Base-by-base conservation (phyloP, 2,113 vertebrate species). In the Aptenodytes patagonicus region DNA sequence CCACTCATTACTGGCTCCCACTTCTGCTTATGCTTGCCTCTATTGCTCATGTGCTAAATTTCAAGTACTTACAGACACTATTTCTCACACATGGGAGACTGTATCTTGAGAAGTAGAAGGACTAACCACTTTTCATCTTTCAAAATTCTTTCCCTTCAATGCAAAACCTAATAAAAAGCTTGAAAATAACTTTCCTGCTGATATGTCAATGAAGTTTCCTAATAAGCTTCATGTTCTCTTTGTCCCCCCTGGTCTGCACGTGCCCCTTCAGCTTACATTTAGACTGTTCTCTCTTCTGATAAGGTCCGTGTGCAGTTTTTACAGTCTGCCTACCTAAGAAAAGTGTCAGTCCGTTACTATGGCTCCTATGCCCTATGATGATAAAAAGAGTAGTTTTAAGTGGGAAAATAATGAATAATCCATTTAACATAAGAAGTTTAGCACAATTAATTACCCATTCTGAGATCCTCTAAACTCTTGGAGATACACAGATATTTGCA, bases 161-260 rank as follows among this genome's bases (percentile, higher is more conserved):
- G 51, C 16, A 87, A 89, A 89, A 54, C 36, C 47, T 83, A 70
- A 51, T n/a, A 58, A 81, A 89, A 86, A 77, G 1, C 17, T 66
- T 66, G 54, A 70, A 80, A 90, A 81, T 28, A 83, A 11, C 9
- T 52, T 11, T 83, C 11, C 29, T 86, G 31, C 7, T 86, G 54
- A 42, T 31, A 76, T 26, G 21, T 7, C 40, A 73, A 4, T 77
- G 28, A 77, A 54, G 10, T 36, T 62, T 62, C 25, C 22, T 29
- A 29, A 32, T 40, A 70, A 83, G 10, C 2, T 81, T 65, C 38
- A 32, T 21, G 13, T 55, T 89, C 10, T 49, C 11, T 89, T 83
- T 70, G 40, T 49, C 19, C 8, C 13, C 4, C 5, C 4, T 1
- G 4, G 4, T 40, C 25, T 85, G 15, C 7, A 8, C 0, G 0